Conservation (phyloP, 2,797 vertebrate genomes). For the Fundulus diaphanus region DNA sequence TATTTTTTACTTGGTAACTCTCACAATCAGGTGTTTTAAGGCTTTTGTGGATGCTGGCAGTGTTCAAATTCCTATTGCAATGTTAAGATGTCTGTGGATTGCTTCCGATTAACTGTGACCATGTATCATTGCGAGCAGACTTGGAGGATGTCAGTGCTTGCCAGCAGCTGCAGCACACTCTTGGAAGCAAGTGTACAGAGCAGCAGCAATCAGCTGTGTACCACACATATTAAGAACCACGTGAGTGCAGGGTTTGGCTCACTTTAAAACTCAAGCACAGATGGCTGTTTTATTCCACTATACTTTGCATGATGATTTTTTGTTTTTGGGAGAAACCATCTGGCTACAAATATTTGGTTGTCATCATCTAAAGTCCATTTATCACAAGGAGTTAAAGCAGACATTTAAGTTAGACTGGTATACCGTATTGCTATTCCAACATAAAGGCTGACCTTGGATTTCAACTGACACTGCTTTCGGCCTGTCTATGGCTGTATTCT, state of each 20-base stretch:
- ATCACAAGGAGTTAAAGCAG: constrained; percentile 1
- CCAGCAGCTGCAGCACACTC: neutral
- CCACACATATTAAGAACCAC: neutral
- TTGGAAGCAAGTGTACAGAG: neutral
- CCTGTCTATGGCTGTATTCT: neutral
- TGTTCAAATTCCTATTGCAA: too few relatives aligned
- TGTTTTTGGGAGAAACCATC: neutral
- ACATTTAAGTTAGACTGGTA: neutral
- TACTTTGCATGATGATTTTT: neutral
- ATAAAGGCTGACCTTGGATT: neutral
- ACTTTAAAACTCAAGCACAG: neutral
- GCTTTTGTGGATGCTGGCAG: neutral
- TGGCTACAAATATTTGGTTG: neutral
- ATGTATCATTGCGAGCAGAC: too few relatives aligned
- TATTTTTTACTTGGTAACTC: neutral
- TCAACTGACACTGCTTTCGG: neutral
- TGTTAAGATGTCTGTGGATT: too few relatives aligned
- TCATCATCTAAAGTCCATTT: neutral
- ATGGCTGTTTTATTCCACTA: neutral
- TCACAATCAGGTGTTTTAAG: neutral
- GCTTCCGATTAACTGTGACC: neutral
- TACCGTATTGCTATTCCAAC: neutral
- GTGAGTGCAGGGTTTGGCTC: neutral
- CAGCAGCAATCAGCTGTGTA: too few relatives aligned
- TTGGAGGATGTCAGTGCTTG: neutral